Evolutionary conservation across 2,113 vertebrate genomes (phyloP).

Genomic region (Pygathrix nemaeus): DNA sequence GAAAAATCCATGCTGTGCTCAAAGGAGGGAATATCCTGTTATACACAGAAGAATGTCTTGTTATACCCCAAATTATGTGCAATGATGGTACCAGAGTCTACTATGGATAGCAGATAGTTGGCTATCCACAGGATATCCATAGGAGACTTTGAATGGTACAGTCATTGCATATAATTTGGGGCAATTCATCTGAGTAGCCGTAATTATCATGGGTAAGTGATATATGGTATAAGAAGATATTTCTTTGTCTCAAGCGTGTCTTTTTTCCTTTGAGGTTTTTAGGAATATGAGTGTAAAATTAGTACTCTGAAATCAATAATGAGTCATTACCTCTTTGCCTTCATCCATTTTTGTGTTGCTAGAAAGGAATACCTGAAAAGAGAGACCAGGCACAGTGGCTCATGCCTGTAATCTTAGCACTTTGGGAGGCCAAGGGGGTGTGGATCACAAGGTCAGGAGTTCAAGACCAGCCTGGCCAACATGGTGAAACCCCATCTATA

Average conservation of each 20-base stretch:
- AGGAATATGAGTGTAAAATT: not conserved
- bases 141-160: not conserved
- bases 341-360: not conserved
- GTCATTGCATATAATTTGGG: not conserved
- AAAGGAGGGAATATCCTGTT: not conserved
- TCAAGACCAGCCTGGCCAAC: too few relatives aligned
- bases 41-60: not conserved
- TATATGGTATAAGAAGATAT: not conserved
- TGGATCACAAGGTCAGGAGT: too few relatives aligned
- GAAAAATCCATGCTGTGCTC: not conserved
- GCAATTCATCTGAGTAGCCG: not conserved
- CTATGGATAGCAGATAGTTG: too few relatives aligned
- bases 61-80: too few relatives aligned
- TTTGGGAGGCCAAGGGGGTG: too few relatives aligned
- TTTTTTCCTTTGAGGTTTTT: not conserved
- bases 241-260: not conserved
- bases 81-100: too few relatives aligned
- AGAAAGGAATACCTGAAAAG: not conserved
- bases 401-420: too few relatives aligned
- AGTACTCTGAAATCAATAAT: not conserved
- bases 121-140: too few relatives aligned
- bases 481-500: too few relatives aligned
- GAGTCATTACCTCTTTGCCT: not conserved
- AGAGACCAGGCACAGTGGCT: accelerated
- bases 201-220: not conserved